Conservation (phyloP, 1,140 invertebrate genomes). For the Hyles vespertilio region DNA sequence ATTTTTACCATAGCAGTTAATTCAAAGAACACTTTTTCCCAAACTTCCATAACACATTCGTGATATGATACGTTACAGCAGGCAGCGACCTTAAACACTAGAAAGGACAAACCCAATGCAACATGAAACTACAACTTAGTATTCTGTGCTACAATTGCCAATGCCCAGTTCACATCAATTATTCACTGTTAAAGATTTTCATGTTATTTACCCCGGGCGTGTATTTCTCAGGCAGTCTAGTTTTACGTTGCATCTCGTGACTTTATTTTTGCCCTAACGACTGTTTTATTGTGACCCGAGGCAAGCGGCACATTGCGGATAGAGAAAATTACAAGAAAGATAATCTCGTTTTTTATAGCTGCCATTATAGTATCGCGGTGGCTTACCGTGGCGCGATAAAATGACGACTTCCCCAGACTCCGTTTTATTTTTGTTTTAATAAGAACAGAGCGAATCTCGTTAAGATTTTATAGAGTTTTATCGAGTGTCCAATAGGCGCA, state of each 20-base stretch:
- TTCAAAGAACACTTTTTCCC: too few species aligned
- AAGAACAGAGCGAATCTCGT: background rate
- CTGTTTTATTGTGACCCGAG: slow-evolving; percentile 24
- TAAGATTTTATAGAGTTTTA: slow-evolving; percentile 3
- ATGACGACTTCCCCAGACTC: slow-evolving; percentile 10
- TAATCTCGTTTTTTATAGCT: slow-evolving; percentile 32
- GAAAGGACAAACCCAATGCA: background rate
- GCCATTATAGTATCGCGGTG: slow-evolving; percentile 27
- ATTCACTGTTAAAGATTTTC: background rate
- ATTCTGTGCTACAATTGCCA: background rate
- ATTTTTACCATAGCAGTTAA: too few species aligned
- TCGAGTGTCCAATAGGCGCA: background rate
- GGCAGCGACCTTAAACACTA: too few species aligned
- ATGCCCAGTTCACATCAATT: background rate
- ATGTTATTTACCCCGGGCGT: slow-evolving; percentile 1
- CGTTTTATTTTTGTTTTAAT: slow-evolving; percentile 11
- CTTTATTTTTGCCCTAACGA: slow-evolving; percentile 22
- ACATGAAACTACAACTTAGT: background rate
- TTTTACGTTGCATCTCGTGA: slow-evolving; percentile 2
- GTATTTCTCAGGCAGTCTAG: background rate
- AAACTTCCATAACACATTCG: too few species aligned
- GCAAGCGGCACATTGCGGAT: slow-evolving; percentile 11
- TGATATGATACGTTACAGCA: too few species aligned
- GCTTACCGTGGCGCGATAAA: slow-evolving; percentile 20
- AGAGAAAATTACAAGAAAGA: slow-evolving; percentile 33